phyloP scores from a whole-genome alignment of 2,888 invertebrate species.

The Pilophorus perplexus region DNA sequence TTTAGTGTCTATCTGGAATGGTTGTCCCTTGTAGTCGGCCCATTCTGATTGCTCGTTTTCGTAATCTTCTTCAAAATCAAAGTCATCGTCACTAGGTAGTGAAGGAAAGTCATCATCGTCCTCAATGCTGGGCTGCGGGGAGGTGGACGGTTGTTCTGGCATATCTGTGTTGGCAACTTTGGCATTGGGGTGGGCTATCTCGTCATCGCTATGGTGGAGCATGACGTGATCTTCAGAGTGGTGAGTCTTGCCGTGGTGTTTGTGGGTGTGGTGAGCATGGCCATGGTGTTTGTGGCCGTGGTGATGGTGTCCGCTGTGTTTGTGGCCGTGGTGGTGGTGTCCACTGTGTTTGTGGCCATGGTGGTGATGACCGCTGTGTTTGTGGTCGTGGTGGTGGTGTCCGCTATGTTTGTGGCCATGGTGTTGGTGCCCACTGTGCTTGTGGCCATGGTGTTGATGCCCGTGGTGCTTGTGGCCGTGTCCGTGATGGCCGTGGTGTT shows the following conservation, averaged over 20 bases:
- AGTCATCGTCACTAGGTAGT: constrained; percentile 7
- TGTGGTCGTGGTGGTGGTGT: constrained; percentile 46
- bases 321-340: constrained; percentile 42
- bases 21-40: constrained; percentile 37
- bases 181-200: background rate
- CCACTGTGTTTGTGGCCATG: constrained; percentile 48
- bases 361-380: constrained; percentile 46
- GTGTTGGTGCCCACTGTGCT: constrained; percentile 46
- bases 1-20: constrained; percentile 26
- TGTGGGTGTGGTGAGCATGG: constrained; percentile 23
- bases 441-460: constrained; percentile 45
- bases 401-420: constrained; percentile 47
- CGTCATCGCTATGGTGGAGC: constrained; percentile 9
- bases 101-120: constrained; percentile 6
- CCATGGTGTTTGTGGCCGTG: constrained; percentile 34
- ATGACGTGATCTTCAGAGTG: constrained; percentile 25
- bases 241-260: constrained; percentile 28
- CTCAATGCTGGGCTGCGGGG: background rate
- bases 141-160: background rate
- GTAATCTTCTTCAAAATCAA: constrained; percentile 40
- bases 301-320: constrained; percentile 44
- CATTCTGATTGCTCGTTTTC: constrained; percentile 39
- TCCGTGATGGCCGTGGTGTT: constrained; percentile 42
- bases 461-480: constrained; percentile 47
- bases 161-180: background rate